Base-by-base conservation (phyloP, 2,888 invertebrate genomes). In the Steinernema carpocapsae region DNA sequence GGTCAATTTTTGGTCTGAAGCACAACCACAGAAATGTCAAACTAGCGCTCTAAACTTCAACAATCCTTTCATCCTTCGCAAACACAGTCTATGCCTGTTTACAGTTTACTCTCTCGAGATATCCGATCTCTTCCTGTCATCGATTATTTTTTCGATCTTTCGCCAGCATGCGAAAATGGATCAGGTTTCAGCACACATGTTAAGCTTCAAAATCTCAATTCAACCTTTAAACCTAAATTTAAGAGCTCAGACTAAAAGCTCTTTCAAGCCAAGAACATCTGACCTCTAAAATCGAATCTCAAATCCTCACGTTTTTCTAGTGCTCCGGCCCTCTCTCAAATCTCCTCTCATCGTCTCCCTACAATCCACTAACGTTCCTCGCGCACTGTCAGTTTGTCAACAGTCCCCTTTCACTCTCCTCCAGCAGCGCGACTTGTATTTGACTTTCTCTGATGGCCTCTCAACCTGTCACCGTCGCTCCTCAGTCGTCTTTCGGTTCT, bases 371-470 rank as follows among this genome's bases (percentile, higher is more conserved):
- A n/a, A 3, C 48, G 48, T 19, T n/a, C 17, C 56, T 22, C 56
- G 22, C 22, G 56, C 26, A 12, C 43, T 43, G 22, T 56, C 56
- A 56, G 26, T 56, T 56, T 56, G 56, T 56, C 56, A 56, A 26
- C 56, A 56, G 56, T 56, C 56, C 26, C 56, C 56, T 56, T 56
- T 56, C 56, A 26, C 56, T 10, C 6, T 26, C 26, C 22, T 56
- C 22, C 19, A 10, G 14, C 51, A 10, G 19, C 22, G 22, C 43
- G 10, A 43, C 56, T 56, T n/a, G n/a, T n/a, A 26, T 56, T 56
- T 56, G 56, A 6, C 56, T 56, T 56, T 51, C 14, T 3, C 26
- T 26, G 56, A 56, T 56, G 56, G 56, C 56, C 56, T 56, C 56
- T 56, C 56, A 26, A 56, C 56, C 56, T 22, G 56, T 56, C 56